Percentiles rank a stretch among this genome's conserved stretches.
These are phyloP conservation scores for Calosoma granatense DNA, from an alignment of 1,140 invertebrate genomes.

Conservation along the genomic window DNA sequence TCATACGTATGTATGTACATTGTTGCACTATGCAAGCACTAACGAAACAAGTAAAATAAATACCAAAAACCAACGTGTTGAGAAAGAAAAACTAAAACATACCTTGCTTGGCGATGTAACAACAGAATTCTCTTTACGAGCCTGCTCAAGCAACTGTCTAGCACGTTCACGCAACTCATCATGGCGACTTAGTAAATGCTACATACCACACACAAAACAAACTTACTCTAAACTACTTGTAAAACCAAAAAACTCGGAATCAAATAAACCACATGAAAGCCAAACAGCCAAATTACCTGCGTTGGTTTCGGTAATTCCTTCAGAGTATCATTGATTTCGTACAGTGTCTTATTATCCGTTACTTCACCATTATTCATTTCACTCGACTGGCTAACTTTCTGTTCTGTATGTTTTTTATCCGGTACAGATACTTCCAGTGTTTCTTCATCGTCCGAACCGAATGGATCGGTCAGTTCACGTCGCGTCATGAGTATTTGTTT, in stretches of 20 bases:
- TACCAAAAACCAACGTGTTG: slow-evolving; percentile 15
- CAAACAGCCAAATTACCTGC: slow-evolving; percentile 9
- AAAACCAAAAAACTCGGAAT: slow-evolving; percentile 15
- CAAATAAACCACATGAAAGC: slow-evolving; percentile 10
- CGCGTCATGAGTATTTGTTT: slow-evolving; percentile 68
- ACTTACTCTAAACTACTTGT: slow-evolving; percentile 13
- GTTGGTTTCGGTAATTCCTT: background rate
- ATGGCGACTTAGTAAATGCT: slow-evolving; percentile 66
- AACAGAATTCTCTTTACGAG: slow-evolving; percentile 11
- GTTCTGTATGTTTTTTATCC: background rate
- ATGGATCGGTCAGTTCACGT: slow-evolving; percentile 78
- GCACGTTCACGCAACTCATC: slow-evolving; percentile 84
- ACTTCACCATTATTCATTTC: background rate
- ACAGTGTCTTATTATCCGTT: background rate
- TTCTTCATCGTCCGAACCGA: slow-evolving; percentile 84
- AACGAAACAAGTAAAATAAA: slow-evolving; percentile 11
- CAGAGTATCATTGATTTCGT: background rate
- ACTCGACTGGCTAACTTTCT: background rate
- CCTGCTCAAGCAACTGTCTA: slow-evolving; percentile 78
- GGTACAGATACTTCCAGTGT: background rate
- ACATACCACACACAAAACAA: slow-evolving; percentile 22
- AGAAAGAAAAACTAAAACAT: slow-evolving; percentile 18
- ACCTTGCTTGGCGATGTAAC: slow-evolving; percentile 40
- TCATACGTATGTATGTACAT: too few species aligned
- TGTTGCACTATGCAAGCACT: too few species aligned